A percentile compares a stretch with the other conserved stretches of the same genome.
phyloP scores from a whole-genome alignment of 1,140 invertebrate genomes.

The Lasaia peninsularis region DNA sequence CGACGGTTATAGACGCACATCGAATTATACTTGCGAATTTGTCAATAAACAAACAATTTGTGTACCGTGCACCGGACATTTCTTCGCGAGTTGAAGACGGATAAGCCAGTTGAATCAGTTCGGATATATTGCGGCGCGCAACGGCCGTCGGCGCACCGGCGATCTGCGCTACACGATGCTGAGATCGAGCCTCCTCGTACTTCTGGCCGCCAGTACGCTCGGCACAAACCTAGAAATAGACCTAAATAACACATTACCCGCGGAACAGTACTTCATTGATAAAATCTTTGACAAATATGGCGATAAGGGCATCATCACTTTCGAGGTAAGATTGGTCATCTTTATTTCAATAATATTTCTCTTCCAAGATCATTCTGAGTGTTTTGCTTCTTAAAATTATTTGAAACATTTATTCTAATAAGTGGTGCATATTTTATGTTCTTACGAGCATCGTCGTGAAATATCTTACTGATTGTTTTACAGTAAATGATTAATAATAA shows the following conservation, averaged over 20 bases:
- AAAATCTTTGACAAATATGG: slow-evolving; percentile 81
- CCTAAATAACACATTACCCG: slow-evolving; percentile 49
- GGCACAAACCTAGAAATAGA: slow-evolving; percentile 24
- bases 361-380: too few relatives aligned
- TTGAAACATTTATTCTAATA: too few relatives aligned
- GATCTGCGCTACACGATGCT: slow-evolving; percentile 45
- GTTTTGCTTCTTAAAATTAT: too few relatives aligned
- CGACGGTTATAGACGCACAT: slow-evolving; percentile 47
- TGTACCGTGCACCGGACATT: slow-evolving; percentile 52
- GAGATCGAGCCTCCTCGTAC: slow-evolving; percentile 42
- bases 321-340: slow-evolving; percentile 74
- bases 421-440: too few relatives aligned
- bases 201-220: slow-evolving; percentile 39
- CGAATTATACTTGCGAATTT: slow-evolving; percentile 37
- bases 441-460: too few relatives aligned
- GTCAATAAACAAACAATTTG: slow-evolving; percentile 45
- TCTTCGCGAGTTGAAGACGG: slow-evolving; percentile 40
- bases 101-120: slow-evolving; percentile 33
- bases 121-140: slow-evolving; percentile 46
- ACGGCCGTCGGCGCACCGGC: slow-evolving; percentile 42
- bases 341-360: slow-evolving; percentile 18
- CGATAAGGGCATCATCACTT: slow-evolving; percentile 78
- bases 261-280: slow-evolving; percentile 72
- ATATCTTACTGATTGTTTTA: too few relatives aligned
- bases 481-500: too few relatives aligned